phyloP scores from a whole-genome alignment of 2,888 invertebrate genomes.

The Meliscaeva auricollis region DNA sequence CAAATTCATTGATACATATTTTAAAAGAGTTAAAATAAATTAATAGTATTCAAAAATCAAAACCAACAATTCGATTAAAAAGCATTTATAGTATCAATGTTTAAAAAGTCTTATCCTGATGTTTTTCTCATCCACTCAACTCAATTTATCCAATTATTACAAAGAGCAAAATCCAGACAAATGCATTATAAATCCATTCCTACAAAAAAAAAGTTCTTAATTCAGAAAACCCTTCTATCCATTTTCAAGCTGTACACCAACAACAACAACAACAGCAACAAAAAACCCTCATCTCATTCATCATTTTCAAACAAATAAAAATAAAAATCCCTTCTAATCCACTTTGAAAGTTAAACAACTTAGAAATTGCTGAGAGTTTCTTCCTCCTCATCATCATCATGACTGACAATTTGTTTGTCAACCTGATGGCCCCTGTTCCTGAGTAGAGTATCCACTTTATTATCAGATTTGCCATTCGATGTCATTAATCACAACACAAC shows the following conservation, averaged over 20 bases:
- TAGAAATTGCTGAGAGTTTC: not conserved
- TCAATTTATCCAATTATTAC: not conserved
- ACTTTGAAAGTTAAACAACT: constrained; percentile 43
- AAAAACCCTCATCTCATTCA: not conserved
- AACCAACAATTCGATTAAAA: too few relatives aligned
- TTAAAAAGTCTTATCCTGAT: too few relatives aligned
- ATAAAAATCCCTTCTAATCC: constrained; percentile 35
- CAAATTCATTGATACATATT: too few relatives aligned
- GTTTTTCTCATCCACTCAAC: not conserved
- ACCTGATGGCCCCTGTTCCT: constrained; percentile 30
- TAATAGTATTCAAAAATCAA: too few relatives aligned
- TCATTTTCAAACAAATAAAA: constrained; percentile 14
- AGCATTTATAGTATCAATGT: too few relatives aligned
- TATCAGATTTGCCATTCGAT: constrained; percentile 38
- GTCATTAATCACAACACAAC: constrained; percentile 65
- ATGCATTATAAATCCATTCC: constrained; percentile 1
- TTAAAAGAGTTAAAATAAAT: too few relatives aligned
- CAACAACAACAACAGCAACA: not conserved
- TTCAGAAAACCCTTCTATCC: not conserved
- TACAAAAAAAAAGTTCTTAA: not conserved
- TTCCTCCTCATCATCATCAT: constrained; percentile 17
- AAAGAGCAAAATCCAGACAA: not conserved
- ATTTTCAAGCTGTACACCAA: not conserved
- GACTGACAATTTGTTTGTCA: constrained; percentile 50
- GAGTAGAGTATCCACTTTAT: constrained; percentile 48